Evolutionary conservation across 2,888 invertebrate species (phyloP).

Genomic region (Tuta absoluta): DNA sequence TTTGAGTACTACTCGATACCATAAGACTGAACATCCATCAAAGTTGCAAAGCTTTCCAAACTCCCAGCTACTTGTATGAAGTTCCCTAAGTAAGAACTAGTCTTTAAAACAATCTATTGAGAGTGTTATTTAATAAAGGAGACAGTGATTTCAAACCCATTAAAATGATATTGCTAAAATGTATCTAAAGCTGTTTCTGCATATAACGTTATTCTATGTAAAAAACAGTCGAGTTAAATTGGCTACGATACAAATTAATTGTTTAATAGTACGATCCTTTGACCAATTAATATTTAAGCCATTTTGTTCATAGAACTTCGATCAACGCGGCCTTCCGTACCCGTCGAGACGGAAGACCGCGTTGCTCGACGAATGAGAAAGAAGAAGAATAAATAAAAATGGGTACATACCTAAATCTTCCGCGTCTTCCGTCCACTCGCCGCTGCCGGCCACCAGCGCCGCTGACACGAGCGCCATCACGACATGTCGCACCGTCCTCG

Average conservation of each 20-base stretch:
- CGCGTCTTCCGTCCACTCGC: slow-evolving; percentile 77
- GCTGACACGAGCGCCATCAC: slow-evolving; percentile 54
- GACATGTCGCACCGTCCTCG: slow-evolving; percentile 42
- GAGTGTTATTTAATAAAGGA: background rate
- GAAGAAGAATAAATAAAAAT: no score
- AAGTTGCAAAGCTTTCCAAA: slow-evolving; percentile 12
- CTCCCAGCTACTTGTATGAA: background rate
- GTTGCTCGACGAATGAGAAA: no score
- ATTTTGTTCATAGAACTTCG: no score
- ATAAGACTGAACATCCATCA: slow-evolving; percentile 17
- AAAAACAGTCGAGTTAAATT: no score
- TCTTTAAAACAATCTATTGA: background rate
- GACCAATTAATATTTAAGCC: no score
- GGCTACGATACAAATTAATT: no score
- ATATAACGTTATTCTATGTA: no score
- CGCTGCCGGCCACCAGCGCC: slow-evolving; percentile 61
- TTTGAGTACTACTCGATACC: slow-evolving; percentile 15
- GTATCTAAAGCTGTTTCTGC: no score
- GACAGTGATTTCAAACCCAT: background rate
- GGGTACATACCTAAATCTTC: slow-evolving; percentile 70
- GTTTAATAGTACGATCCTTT: no score
- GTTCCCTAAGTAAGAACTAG: background rate
- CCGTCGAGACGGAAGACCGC: no score
- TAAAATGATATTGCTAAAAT: no score
- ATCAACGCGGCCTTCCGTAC: no score